Base-by-base conservation (phyloP, 1,140 invertebrate genomes). In the Vollenhovia emeryi region DNA sequence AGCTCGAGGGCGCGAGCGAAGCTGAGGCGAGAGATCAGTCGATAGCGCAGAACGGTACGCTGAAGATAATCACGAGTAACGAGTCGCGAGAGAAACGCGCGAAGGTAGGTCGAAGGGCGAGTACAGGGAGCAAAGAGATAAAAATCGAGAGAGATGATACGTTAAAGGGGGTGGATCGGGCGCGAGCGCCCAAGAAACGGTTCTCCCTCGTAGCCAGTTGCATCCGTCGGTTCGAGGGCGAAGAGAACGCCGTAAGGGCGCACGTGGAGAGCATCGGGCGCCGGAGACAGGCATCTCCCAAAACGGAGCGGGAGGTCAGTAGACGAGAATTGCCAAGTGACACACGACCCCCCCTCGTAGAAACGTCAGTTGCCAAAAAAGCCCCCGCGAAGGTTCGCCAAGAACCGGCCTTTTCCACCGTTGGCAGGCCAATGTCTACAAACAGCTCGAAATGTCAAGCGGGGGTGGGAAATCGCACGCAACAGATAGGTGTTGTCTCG, bases 251-350 rank as follows among this genome's bases (percentile, higher is more conserved):
- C 18, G 88, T 90, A 82, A 85, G 79, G 90, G 66, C 85, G 55
- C 86, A 91, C 84, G 69, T 89, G 79, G 64, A 90, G 79, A 89
- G 91, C 86, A 88, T 86, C 87, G 64, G 89, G 30, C 62, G 33
- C 79, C 88, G 87, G 74, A 68, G 86, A 85, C 82, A 91, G 91
- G 88, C 79, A 92, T 91, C 93, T 92, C 93, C 93, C 91, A 89
- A 86, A 90, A 92, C 91, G 90, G 93, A 95, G 83, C 93, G 94
- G 94, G 94, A 95, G 94, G 94, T 95, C 94, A 95, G 94, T 94
- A 90, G 68, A 89, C 36, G 64, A 80, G 78, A 69, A 24, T 71
- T 82, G 24, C 78, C 64, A 76, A 76, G 45, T 27, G 59, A 78
- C 18, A 75, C 30, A 55, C 27, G 43, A 52, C 68, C 68, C 68